Evolutionary conservation across 2,888 invertebrate species (phyloP), one percentile per base, ranked within the genome.

Genomic region (Tinea pellionella): DNA sequence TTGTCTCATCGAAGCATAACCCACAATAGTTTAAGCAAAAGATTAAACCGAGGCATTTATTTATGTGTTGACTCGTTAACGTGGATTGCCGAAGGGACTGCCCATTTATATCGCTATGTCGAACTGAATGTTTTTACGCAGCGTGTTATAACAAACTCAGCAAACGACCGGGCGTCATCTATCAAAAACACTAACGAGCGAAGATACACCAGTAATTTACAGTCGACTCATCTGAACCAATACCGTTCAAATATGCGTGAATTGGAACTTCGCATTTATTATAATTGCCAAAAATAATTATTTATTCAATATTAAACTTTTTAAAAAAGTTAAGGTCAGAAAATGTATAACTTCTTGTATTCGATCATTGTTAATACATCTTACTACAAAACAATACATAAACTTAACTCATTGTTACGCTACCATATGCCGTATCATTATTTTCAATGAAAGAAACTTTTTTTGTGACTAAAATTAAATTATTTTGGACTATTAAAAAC

Each of bases 101-200:
- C 72, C 77, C 83, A 81, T 85, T 84, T 82, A 78, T 85, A 83
- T 80, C 76, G 75, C 70, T 78, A 75, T 78, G 83, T 84, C 80
- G 84, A 82, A 80, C 78, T 73, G 72, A 78, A 75, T 81, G 80
- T 81, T 85, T 84, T 84, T 82, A 83, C 82, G 78, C 74, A 70
- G 74, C 68, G 73, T 72, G 80, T 80, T 80, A 80, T 78, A 80
- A 80, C 82, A 79, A 83, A 83, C 83, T 79, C 80, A 78, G 85
- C 85, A 80, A 82, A 82, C 80, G 77, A 80, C 76, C 80, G 76
- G 74, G 70, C 78, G 80, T 83, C 85, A 86, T 87, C 85, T 86
- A 86, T 87, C 87, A 86, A 84, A 84, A 81, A 81, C 78, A 72
- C 80, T 86, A 86, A 86, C 86, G 86, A 87, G 83, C 80, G 73